Evolutionary conservation across 2,113 vertebrate species (phyloP).

Genomic region (Stegastes partitus): DNA sequence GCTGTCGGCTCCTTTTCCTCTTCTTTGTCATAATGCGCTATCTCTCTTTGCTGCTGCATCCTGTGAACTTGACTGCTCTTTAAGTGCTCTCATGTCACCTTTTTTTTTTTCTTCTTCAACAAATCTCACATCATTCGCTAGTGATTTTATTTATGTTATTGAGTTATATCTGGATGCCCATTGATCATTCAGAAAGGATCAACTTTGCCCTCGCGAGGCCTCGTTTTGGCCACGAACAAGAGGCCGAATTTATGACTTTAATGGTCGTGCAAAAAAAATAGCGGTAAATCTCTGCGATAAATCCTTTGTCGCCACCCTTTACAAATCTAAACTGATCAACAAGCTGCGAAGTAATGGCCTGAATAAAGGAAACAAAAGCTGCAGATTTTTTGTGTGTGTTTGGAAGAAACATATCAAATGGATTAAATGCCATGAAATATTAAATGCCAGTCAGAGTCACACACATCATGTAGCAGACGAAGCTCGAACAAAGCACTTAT

Average conservation of each 20-base stretch:
- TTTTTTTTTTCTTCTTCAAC: constrained; percentile 7
- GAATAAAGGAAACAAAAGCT: constrained; percentile 70
- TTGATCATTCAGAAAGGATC: constrained; percentile 46
- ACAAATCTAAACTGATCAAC: constrained; percentile 76
- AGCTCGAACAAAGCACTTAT: constrained; percentile 79
- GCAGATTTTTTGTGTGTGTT: constrained; percentile 58
- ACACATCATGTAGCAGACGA: constrained; percentile 65
- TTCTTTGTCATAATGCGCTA: constrained; percentile 69
- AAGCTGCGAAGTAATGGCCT: constrained; percentile 73
- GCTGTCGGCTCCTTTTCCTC: constrained; percentile 66
- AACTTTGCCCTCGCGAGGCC: constrained; percentile 48
- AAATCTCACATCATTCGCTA: constrained; percentile 40
- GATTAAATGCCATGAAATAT: constrained; percentile 85
- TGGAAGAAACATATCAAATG: constrained; percentile 79
- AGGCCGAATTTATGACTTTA: constrained; percentile 55
- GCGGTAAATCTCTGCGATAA: constrained; percentile 56
- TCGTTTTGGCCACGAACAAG: constrained; percentile 42
- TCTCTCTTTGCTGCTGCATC: constrained; percentile 38
- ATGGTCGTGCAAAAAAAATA: constrained; percentile 20
- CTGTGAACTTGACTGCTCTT: constrained; percentile 46
- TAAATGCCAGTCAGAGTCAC: constrained; percentile 77
- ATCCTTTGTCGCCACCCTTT: constrained; percentile 57
- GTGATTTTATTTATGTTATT: constrained; percentile 43
- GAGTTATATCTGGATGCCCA: constrained; percentile 20
- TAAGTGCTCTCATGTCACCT: constrained; percentile 38